Percentiles rank a stretch among this genome's conserved stretches.
phyloP scores from a whole-genome alignment of 2,113 vertebrate species.

The Illadopsis cleaveri region DNA sequence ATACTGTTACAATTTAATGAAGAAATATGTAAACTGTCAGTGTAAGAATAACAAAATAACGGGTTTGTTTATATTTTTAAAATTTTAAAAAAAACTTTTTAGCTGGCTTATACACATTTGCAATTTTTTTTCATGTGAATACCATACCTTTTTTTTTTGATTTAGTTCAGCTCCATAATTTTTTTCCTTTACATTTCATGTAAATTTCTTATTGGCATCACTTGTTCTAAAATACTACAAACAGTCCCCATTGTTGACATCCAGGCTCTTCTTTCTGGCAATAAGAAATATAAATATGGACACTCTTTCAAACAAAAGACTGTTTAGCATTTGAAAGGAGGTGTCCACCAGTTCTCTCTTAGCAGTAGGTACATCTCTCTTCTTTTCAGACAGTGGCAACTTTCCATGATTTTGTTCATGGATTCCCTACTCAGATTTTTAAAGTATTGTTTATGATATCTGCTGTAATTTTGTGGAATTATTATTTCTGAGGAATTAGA shows the following conservation, averaged over 20 bases:
- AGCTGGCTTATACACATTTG: neutral
- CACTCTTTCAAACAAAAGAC: neutral
- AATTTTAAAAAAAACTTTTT: neutral
- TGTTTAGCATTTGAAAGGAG: neutral
- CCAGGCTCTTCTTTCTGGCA: neutral
- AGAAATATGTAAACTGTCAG: neutral
- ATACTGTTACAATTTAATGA: neutral
- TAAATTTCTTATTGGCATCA: neutral
- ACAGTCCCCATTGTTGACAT: neutral
- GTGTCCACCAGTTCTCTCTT: neutral
- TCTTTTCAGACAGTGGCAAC: neutral
- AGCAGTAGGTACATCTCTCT: neutral
- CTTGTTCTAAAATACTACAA: neutral
- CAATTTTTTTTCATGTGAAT: neutral
- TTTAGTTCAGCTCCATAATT: neutral
- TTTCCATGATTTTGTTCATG: neutral
- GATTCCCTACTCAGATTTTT: neutral
- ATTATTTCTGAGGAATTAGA: neutral
- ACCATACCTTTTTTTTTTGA: neutral
- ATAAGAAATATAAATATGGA: neutral
- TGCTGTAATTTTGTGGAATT: neutral
- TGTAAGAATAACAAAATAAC: neutral
- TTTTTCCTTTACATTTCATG: neutral
- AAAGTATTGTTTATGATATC: neutral
- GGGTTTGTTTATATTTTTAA: neutral